Conservation (phyloP, 35 echinoderm and acorn worm genomes). For the Ophiothrix spiculata region DNA sequence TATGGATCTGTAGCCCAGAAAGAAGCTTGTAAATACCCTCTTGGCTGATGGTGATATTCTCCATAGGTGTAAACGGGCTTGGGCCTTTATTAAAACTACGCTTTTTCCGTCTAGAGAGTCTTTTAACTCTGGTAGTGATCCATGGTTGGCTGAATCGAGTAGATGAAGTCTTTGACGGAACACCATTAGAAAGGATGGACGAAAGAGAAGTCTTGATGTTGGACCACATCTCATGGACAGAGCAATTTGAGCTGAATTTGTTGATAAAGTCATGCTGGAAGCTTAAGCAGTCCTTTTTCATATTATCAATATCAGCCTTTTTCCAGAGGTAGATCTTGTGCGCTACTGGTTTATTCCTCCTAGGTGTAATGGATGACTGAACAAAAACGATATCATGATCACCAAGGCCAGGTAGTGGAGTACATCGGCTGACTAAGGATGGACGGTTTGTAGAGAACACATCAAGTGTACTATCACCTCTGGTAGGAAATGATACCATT, state of each 20-base stretch:
- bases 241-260: background rate
- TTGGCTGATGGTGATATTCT: background rate
- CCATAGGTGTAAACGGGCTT: background rate
- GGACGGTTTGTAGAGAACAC: background rate
- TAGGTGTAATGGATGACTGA: background rate
- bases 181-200: background rate
- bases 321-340: background rate
- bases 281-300: background rate
- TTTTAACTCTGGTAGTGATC: background rate
- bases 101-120: background rate
- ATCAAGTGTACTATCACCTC: background rate
- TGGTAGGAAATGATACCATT: background rate
- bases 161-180: background rate
- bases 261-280: background rate
- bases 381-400: background rate
- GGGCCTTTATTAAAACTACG: background rate
- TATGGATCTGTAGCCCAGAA: background rate
- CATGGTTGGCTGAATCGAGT: background rate
- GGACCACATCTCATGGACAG: background rate
- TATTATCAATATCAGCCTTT: background rate
- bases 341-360: background rate
- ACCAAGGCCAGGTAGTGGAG: background rate
- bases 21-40: constrained; percentile 6
- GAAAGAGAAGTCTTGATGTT: background rate
- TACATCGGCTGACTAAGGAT: background rate